phyloP scores from a whole-genome alignment of 1,140 invertebrate genomes.

The Lepidurus arcticus region DNA sequence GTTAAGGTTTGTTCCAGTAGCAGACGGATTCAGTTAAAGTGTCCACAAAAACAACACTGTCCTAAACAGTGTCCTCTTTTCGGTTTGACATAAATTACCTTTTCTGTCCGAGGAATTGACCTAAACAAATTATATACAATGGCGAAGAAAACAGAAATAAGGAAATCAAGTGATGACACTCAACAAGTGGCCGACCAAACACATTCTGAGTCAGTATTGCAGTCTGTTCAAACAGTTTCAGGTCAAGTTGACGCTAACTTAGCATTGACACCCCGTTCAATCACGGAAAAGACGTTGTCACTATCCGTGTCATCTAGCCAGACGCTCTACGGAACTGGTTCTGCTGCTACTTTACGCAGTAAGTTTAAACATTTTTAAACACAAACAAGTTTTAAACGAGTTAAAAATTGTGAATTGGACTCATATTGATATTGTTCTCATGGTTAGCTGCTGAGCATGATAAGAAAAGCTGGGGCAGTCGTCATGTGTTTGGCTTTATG shows the following conservation, averaged over 20 bases:
- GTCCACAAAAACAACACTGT: no score
- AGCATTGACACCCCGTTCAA: background rate
- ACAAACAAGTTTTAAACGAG: no score
- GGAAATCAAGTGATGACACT: background rate
- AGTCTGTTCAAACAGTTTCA: slow-evolving; percentile 4
- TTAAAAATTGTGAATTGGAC: background rate
- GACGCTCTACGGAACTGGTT: background rate
- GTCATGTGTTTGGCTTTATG: slow-evolving; percentile 79
- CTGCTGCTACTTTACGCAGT: background rate
- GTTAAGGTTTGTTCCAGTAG: no score
- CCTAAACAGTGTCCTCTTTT: no score
- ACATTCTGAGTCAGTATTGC: background rate
- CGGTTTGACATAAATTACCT: no score
- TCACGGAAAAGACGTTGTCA: background rate
- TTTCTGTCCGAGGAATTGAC: no score
- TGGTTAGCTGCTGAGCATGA: background rate
- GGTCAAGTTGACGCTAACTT: background rate
- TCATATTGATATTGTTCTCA: background rate
- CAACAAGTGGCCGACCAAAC: background rate
- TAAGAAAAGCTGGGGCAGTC: slow-evolving; percentile 36
- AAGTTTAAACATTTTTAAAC: background rate
- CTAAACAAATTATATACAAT: no score
- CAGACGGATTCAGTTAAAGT: no score
- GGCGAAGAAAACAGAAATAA: background rate
- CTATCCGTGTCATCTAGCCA: background rate